Evolutionary conservation across 2,888 invertebrate genomes (phyloP), one percentile per base, ranked within the genome.

Genomic region (Plebejus melissa): DNA sequence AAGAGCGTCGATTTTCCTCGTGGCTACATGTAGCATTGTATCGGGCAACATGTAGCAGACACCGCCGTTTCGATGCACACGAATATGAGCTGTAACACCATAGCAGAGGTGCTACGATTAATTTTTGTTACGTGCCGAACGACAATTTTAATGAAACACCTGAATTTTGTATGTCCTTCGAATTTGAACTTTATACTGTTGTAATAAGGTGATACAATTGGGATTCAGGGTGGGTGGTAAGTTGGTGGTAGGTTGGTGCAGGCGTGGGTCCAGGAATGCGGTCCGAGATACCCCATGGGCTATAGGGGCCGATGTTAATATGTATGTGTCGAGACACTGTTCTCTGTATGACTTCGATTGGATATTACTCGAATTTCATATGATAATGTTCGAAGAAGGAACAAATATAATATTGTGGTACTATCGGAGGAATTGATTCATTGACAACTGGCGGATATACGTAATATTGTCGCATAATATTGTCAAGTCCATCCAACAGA

Each of bases 201-300:
- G 16, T 1, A 1, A 70, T 77, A 78, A 76, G 58, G 74, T 36
- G 4, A 13, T 65, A 60, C n/a, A 32, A 41, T 74, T 36, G 32
- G n/a, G 32, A 77, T 80, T 78, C 57, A 28, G 7, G 11, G 0
- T 60, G 16, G 9, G 75, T 1, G 22, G 81, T 83, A 82, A 77
- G 80, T 76, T 78, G 69, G 58, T 77, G 74, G 74, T 76, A 75
- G 85, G 84, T 83, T 83, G 82, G 81, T 82, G 85, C 83, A 82
- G 81, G 83, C 81, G 85, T 83, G 83, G 87, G 85, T 84, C 83
- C 82, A 85, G 91, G 92, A 92, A 92, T 92, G 92, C 87, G 91
- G 92, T 92, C 89, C 85, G 88, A 88, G 88, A 89, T 90, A 90
- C 89, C 88, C 90, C 89, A 86, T 88, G 85, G 87, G 86, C 87